These are phyloP conservation scores for rat (Rattus norvegicus) DNA, from an alignment of 2,113 vertebrate genomes.

Conservation along the genomic window GRCr8 NC_086023.1:62658001-62658500, in stretches of 20 bases:
- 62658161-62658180: not conserved
- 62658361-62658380: not conserved
- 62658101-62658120: slow-evolving; percentile 47
- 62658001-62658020: slow-evolving; percentile 52
- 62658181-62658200: slow-evolving; percentile 1
- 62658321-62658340: not conserved
- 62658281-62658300: not conserved
- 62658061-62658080: slow-evolving; percentile 43
- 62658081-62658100: not conserved
- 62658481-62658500: not conserved
- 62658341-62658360: not conserved
- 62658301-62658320: not conserved
- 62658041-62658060: not conserved
- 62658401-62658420: not conserved
- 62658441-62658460: not conserved
- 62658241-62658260: not conserved
- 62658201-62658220: not conserved
- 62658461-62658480: not conserved
- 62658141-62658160: not conserved
- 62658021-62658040: slow-evolving; percentile 43
- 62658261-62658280: not conserved
- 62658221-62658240: slow-evolving; percentile 13
- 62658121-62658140: slow-evolving; percentile 9
- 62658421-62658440: not conserved
- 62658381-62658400: not conserved